phyloP scores from a whole-genome alignment of 1,140 invertebrate genomes.

The Aleiodes sp. region DNA sequence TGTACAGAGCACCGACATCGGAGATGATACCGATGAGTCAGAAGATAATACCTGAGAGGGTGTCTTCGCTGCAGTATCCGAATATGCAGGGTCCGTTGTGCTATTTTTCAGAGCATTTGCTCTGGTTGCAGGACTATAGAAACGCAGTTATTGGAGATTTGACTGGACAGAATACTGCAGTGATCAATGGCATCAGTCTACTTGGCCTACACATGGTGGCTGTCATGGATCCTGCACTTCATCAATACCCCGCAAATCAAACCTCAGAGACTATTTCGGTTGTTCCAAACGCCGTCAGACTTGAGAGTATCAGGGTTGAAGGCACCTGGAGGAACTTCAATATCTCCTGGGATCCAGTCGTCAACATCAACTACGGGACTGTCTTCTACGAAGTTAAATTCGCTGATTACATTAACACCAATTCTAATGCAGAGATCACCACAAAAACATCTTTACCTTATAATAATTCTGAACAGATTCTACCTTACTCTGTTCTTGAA shows the following conservation, averaged over 20 bases:
- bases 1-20: slow-evolving; percentile 75
- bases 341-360: slow-evolving; percentile 80
- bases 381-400: slow-evolving; percentile 87
- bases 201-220: slow-evolving; percentile 76
- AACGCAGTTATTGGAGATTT: slow-evolving; percentile 83
- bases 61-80: slow-evolving; percentile 64
- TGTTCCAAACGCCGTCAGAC: slow-evolving; percentile 73
- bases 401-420: slow-evolving; percentile 59
- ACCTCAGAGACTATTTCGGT: slow-evolving; percentile 69
- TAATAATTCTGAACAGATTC: slow-evolving; percentile 65
- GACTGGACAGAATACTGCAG: slow-evolving; percentile 77
- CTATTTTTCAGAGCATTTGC: slow-evolving; percentile 80
- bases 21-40: slow-evolving; percentile 61
- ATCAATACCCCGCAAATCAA: slow-evolving; percentile 67
- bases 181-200: slow-evolving; percentile 72
- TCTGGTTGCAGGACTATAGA: slow-evolving; percentile 83
- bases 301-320: slow-evolving; percentile 71
- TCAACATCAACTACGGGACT: slow-evolving; percentile 79
- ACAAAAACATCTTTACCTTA: slow-evolving; percentile 58
- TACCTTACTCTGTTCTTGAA: slow-evolving; percentile 75
- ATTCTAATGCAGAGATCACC: slow-evolving; percentile 56
- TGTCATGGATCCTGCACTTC: slow-evolving; percentile 76
- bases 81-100: slow-evolving; percentile 74
- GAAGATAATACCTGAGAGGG: slow-evolving; percentile 59
- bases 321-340: slow-evolving; percentile 81